These are phyloP conservation scores for Geotrypetes seraphini DNA, from an alignment of 2,797 vertebrate genomes.

Conservation along the genomic window DNA sequence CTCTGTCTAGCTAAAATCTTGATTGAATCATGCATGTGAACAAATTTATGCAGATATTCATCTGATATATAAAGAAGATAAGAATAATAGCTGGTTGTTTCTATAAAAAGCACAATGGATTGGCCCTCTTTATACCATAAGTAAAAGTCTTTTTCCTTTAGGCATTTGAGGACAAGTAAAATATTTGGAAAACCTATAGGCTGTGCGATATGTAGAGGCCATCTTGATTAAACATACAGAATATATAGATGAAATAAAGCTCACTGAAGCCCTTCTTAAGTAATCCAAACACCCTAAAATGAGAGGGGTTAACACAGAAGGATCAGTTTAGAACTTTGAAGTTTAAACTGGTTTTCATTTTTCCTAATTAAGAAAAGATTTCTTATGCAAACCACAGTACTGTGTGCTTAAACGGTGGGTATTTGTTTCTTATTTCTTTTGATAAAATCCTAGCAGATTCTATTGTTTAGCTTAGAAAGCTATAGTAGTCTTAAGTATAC, in stretches of 20 bases:
- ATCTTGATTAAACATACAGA: conserved; percentile 64
- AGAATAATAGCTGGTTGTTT: conserved; percentile 1
- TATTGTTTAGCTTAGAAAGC: too few relatives aligned
- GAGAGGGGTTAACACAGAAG: conserved; percentile 59
- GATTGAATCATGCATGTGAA: too few relatives aligned
- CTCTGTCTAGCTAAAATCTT: neutral
- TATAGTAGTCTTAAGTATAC: too few relatives aligned
- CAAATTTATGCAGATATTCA: too few relatives aligned
- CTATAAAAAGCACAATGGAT: conserved; percentile 11
- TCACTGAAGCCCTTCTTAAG: conserved; percentile 48
- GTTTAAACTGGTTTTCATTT: conserved; percentile 58
- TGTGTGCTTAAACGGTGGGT: conserved; percentile 43
- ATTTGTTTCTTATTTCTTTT: conserved; percentile 59
- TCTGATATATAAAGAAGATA: too few relatives aligned
- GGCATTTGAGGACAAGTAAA: conserved; percentile 44
- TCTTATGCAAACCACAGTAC: conserved; percentile 63
- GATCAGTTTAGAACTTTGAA: conserved; percentile 59
- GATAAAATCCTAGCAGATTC: conserved; percentile 53
- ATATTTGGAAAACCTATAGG: conserved; percentile 48
- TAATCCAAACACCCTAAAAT: conserved; percentile 63
- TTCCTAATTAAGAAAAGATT: conserved; percentile 62
- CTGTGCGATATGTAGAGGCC: conserved; percentile 31
- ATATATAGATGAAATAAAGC: conserved; percentile 52
- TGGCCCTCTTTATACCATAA: conserved; percentile 18
- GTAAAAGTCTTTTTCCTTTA: conserved; percentile 27